Base-by-base conservation (phyloP, 2,113 vertebrate genomes). In the Oryzias javanicus region DNA sequence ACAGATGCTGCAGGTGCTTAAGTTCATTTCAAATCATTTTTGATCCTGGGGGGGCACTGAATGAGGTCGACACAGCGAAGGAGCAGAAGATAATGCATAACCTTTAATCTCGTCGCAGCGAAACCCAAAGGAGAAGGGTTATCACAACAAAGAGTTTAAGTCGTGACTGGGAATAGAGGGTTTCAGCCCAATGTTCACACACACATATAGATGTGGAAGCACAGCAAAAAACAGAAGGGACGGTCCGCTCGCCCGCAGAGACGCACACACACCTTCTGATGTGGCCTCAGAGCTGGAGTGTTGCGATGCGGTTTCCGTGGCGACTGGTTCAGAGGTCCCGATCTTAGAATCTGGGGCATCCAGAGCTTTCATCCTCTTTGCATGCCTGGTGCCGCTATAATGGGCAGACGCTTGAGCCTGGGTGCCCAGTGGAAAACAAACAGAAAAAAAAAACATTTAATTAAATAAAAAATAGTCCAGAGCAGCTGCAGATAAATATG, bases 371-470 rank as follows among this genome's bases (percentile, higher is more conserved):
- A 96, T 92, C 92, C 92, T 95, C 91, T 95, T 96, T 68, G 93
- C 92, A 77, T 96, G 94, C 88, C 94, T 95, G 86, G 91, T 94
- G 89, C 95, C 92, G 85, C 93, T 94, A 86, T 95, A 95, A 92
- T 95, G 94, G 86, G 94, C 94, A 72, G 92, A 91, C 78, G 94
- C 93, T 92, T 96, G 95, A 80, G 86, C 94, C 95, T 97, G 93
- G 86, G 92, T 89, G 92, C 86, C 15, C 55, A 83, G 78, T 22
- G 63, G 25, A 35, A 12, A 12, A 12, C 35, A 35, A 35, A 35
- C 35, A 35, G 35, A 35, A 12, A 35, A 35, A 35, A 10, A 35
- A 35, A 6, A 29, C 1, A 29, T 29, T n/a, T 2, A 35, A 35
- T 35, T 19, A 72, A 67, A 70, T 49, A 61, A 64, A 24, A 66